Base-by-base conservation (phyloP, 2,888 invertebrate species). In the Ectemnius lituratus region DNA sequence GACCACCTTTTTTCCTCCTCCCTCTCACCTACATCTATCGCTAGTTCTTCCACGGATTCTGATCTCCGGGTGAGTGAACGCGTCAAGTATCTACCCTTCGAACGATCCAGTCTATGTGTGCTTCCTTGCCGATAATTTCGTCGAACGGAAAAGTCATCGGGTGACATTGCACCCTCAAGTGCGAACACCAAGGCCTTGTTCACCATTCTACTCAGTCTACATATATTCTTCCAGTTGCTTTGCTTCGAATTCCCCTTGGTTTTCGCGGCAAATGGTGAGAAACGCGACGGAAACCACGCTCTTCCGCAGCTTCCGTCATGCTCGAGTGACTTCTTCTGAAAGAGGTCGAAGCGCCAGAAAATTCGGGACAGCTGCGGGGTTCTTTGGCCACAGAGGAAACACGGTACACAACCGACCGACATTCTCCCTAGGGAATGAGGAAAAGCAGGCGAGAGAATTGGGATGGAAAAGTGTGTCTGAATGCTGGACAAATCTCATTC, bases 41-140 rank as follows among this genome's bases (percentile, higher is more conserved):
- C 37, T 37, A 37, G 37, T 37, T 37, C 37, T 37, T 37, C 37
- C 37, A 37, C 37, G 37, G 37, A 37, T 37, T 37, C 37, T 37
- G 8, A 8, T 37, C 37, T 37, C 37, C 37, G 37, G 37, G 37
- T 37, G 37, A 37, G 37, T 37, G 37, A 37, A 37, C 62, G 60
- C 61, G 59, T 47, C 20, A 37, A 37, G 37, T 37, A 37, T 37
- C 37, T 11, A 37, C 37, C 37, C 37, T 4, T 37, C 37, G 37
- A 37, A 56, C 75, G 76, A 83, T 81, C 75, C 81, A 69, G 65
- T 71, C 57, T 62, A 60, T 71, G 60, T 23, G 66, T 23, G 23
- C 2, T 71, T 83, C 89, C 88, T 89, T 89, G 86, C 81, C 80
- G 82, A 88, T 88, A 84, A 87, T 90, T 87, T 88, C 80, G 78